Evolutionary conservation across 2,797 vertebrate species (phyloP).

Genomic region (Amazonetta brasiliensis): DNA sequence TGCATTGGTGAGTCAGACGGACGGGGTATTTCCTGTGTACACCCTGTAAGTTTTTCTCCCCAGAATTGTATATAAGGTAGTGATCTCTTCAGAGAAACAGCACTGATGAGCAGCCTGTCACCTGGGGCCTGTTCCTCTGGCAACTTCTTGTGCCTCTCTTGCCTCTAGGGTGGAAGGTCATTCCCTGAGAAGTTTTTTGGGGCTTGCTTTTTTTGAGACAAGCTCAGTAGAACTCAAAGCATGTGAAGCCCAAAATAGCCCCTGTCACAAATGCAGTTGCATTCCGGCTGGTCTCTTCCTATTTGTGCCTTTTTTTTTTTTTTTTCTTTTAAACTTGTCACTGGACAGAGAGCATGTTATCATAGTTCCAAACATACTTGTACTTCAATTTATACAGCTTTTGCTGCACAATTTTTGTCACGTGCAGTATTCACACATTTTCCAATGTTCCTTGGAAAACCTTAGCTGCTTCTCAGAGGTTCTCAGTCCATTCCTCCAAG

Average conservation of each 20-base stretch:
- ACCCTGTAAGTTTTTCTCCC: rapidly evolving
- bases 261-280: neutral
- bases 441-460: neutral
- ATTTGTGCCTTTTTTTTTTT: neutral
- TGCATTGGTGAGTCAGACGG: neutral
- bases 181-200: neutral
- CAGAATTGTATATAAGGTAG: rapidly evolving
- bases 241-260: rapidly evolving
- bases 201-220: neutral
- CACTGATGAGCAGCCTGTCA: neutral
- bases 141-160: neutral
- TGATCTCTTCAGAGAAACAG: neutral
- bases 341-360: neutral
- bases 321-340: neutral
- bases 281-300: neutral
- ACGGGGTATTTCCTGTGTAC: neutral
- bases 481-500: neutral
- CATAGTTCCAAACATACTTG: neutral
- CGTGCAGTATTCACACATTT: rapidly evolving
- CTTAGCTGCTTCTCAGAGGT: neutral
- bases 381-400: neutral
- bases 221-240: neutral
- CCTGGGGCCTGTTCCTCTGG: neutral
- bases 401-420: neutral
- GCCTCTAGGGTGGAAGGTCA: neutral